Evolutionary conservation across 2,797 vertebrate species (phyloP).

Genomic region (Furcifer pardalis): DNA sequence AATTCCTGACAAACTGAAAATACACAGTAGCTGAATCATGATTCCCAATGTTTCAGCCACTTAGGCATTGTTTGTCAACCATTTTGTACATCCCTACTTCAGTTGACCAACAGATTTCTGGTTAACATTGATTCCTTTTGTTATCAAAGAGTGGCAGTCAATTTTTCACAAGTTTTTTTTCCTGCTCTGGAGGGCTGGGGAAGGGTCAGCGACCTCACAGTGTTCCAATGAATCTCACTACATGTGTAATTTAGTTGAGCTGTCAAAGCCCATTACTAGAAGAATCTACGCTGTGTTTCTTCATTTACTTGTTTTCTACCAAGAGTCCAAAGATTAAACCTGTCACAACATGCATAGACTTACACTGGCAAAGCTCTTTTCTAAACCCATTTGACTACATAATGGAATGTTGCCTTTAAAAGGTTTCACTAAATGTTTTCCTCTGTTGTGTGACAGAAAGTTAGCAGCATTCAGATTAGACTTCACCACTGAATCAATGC

Average conservation of each 20-base stretch:
- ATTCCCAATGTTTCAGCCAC: background rate
- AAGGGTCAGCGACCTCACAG: constrained; percentile 10
- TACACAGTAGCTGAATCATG: background rate
- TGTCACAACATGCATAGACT: constrained; percentile 44
- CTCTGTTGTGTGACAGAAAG: constrained; percentile 20
- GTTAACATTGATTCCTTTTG: constrained; percentile 29
- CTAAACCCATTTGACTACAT: constrained; percentile 38
- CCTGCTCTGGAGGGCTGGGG: background rate
- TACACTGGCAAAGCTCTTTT: constrained; percentile 26
- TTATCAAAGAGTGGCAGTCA: background rate
- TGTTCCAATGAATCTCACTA: constrained; percentile 34
- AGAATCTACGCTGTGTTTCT: constrained; percentile 35
- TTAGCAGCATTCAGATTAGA: constrained; percentile 39
- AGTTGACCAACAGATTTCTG: constrained; percentile 18
- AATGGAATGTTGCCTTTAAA: constrained; percentile 51
- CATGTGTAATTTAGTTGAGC: constrained; percentile 24
- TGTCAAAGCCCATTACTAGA: constrained; percentile 37
- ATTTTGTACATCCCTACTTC: constrained; percentile 16
- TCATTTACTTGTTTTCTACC: constrained; percentile 46
- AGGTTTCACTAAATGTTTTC: background rate
- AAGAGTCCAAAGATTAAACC: constrained; percentile 45
- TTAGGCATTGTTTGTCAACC: background rate
- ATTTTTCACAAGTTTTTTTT: background rate
- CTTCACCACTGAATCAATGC: constrained; percentile 31
- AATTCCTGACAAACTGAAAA: background rate